A percentile compares a stretch with the other conserved stretches of the same genome.
Conservation (phyloP, 2,797 vertebrate species). For the Tamandua tetradactyla region DNA sequence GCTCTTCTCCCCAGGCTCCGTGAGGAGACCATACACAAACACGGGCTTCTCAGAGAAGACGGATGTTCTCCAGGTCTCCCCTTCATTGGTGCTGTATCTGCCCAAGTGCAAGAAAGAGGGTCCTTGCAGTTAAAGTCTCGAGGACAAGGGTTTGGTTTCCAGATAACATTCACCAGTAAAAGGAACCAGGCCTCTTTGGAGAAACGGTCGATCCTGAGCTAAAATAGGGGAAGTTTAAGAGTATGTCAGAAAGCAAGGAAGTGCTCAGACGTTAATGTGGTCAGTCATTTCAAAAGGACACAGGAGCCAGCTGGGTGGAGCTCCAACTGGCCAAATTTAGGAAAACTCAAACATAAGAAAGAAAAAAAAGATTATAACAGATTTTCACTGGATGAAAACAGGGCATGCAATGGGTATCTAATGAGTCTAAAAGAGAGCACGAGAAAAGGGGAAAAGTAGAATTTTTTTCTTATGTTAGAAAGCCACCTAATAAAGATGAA, state of each 20-base stretch:
- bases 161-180: not conserved
- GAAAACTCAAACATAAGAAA: not conserved
- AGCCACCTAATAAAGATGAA: not conserved
- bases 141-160: not conserved
- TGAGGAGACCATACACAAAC: slow-evolving; percentile 96
- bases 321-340: not conserved
- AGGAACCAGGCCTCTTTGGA: not conserved
- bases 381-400: not conserved
- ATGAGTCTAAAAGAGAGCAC: not conserved
- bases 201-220: not conserved
- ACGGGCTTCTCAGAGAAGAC: slow-evolving; percentile 92
- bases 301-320: not conserved
- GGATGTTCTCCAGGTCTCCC: slow-evolving; percentile 96
- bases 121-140: not conserved
- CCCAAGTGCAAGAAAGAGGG: not conserved
- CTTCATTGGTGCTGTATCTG: slow-evolving; percentile 98
- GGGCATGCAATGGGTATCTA: not conserved
- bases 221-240: not conserved
- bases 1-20: slow-evolving; percentile 97
- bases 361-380: not conserved
- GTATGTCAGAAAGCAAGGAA: not conserved
- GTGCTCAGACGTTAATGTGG: rapidly evolving
- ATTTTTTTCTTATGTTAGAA: not conserved
- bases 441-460: not conserved
- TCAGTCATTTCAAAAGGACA: not conserved